Percentiles rank a stretch among this genome's conserved stretches.
Conservation (phyloP, 1,140 invertebrate genomes). For the Caenorhabditis inopinata region DNA sequence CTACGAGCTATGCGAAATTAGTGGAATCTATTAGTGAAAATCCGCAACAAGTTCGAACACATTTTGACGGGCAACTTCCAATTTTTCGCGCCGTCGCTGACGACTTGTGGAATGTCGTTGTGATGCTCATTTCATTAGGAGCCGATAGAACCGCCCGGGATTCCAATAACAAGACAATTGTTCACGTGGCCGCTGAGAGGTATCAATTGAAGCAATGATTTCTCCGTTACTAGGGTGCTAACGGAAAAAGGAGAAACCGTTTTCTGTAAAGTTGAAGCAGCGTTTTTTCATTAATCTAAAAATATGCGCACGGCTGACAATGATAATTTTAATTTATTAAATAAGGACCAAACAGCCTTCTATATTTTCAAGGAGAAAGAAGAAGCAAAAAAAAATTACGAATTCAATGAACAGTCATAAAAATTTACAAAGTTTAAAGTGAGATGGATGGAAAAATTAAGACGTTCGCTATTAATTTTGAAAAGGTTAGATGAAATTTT, state of each 20-base stretch:
- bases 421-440: neutral
- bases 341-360: no score
- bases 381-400: neutral
- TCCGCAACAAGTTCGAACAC: constrained; percentile 3
- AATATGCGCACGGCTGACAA: no score
- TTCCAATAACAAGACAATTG: neutral
- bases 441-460: no score
- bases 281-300: no score
- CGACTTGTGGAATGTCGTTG: constrained; percentile 27
- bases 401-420: neutral
- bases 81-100: constrained; percentile 24
- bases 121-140: constrained; percentile 22
- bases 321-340: no score
- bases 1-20: neutral
- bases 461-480: no score
- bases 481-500: no score
- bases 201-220: no score
- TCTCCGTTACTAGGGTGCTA: no score
- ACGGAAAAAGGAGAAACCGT: no score
- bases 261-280: no score
- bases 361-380: constrained; percentile 12
- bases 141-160: neutral
- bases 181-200: constrained; percentile 38
- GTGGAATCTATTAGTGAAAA: neutral
- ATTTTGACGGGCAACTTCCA: neutral